Conservation (phyloP, 2,113 vertebrate genomes). For the Apaloderma vittatum region DNA sequence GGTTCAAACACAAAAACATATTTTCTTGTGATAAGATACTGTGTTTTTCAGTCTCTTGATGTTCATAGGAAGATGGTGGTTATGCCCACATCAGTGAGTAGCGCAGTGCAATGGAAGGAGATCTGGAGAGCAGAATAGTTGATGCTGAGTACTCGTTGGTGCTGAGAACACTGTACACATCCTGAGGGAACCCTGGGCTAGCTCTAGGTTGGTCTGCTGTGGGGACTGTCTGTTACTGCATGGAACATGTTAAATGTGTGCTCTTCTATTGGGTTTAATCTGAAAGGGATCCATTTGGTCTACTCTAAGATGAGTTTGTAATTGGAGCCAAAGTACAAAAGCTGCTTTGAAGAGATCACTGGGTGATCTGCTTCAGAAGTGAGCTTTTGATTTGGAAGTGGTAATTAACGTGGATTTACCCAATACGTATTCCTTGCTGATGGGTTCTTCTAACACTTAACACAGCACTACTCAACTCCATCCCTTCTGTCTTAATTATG, state of each 20-base stretch:
- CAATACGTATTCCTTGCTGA: not conserved
- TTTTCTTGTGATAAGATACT: not conserved
- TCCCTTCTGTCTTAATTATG: not conserved
- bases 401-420: not conserved
- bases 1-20: not conserved
- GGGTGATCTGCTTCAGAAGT: not conserved
- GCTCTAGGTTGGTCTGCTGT: not conserved
- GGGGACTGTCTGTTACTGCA: not conserved
- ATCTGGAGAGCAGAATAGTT: not conserved
- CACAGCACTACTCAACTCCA: not conserved
- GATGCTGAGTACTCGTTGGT: not conserved
- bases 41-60: not conserved
- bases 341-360: not conserved
- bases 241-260: fast-evolving
- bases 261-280: not conserved
- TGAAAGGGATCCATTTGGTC: not conserved
- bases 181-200: not conserved
- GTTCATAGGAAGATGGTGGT: not conserved
- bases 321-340: not conserved
- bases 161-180: not conserved
- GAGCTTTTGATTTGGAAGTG: not conserved
- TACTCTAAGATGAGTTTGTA: not conserved
- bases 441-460: not conserved
- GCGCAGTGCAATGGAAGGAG: not conserved
- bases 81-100: not conserved